Base-by-base conservation (phyloP, 2,113 vertebrate species). In the Tragelaphus scriptus region DNA sequence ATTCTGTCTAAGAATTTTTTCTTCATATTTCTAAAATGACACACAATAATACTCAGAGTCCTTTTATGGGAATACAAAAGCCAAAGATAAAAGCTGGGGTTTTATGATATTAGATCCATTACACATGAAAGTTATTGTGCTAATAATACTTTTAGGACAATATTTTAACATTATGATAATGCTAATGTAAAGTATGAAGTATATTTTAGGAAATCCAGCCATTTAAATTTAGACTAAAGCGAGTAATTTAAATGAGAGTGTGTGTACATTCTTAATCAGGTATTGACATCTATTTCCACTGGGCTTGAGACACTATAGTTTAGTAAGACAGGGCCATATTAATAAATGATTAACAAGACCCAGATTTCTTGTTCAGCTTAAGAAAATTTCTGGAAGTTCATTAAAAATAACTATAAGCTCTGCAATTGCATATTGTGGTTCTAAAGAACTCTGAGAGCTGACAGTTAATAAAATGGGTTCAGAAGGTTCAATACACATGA, bases 191-290 rank as follows among this genome's bases (percentile, higher is more conserved):
- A 92, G 63, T 89, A 65, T 90, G 58, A 94, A 86, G 14, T 13
- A 3, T 47, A 88, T 84, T 95, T 94, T 95, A 88, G 58, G 82
- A 97, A 91, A 86, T 2, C 0, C 30, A 49, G 26, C 90, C 36
- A 89, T 96, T 97, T 85, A 93, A 85, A 44, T 90, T 90, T 77
- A 59, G 40, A 91, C 82, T 82, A 91, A 97, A 81, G 6, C 28
- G 25, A 85, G 44, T 85, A 47, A 91, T 44, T 94, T 65, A 63
- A 86, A 40, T 53, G 15, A 30, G 26, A 68, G 30, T 56, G 87
- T 77, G 16, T 95, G 25, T 51, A 51, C 14, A 71, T 96, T 93
- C 53, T 51, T 87, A 58, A 96, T 80, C 85, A 81, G 58, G 14
- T 84, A 53, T 95, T 92, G 90, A 55, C n/a, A 75, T 75, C 13